A percentile compares a stretch with the other conserved stretches of the same genome.
Conservation (phyloP, 2,888 invertebrate species). For the Gastrophysa polygoni region DNA sequence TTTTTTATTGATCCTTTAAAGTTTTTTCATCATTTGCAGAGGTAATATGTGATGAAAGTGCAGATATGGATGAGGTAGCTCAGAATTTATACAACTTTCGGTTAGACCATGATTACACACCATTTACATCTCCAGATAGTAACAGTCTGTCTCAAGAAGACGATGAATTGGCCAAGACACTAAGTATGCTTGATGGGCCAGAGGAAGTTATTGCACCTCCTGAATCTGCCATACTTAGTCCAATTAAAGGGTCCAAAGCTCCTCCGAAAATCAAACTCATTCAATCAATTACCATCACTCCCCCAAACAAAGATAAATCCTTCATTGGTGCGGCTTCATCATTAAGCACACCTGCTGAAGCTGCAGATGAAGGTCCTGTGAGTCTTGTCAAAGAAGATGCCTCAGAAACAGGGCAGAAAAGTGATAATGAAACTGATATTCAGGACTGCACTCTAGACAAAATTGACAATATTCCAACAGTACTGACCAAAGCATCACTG, state of each 20-base stretch:
- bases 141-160: constrained; percentile 48
- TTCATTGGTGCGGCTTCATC: constrained; percentile 5
- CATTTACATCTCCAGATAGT: constrained; percentile 70
- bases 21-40: constrained; percentile 28
- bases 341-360: not conserved
- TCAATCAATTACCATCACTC: constrained; percentile 32
- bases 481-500: not conserved
- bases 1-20: too few species aligned
- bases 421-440: not conserved
- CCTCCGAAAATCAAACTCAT: constrained; percentile 34
- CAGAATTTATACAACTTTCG: constrained; percentile 64
- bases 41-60: constrained; percentile 23
- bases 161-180: constrained; percentile 56
- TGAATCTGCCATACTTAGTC: constrained; percentile 1
- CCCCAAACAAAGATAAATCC: constrained; percentile 22
- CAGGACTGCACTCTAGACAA: constrained; percentile 7
- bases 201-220: constrained; percentile 26
- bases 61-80: constrained; percentile 59
- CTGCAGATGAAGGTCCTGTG: constrained; percentile 11
- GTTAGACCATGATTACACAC: constrained; percentile 84
- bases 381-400: constrained; percentile 12
- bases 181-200: constrained; percentile 54
- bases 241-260: constrained; percentile 25
- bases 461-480: not conserved
- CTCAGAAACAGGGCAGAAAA: constrained; percentile 7